Evolutionary conservation across 2,888 invertebrate species (phyloP).

Genomic region (Ashinkailepas kermadecensis): DNA sequence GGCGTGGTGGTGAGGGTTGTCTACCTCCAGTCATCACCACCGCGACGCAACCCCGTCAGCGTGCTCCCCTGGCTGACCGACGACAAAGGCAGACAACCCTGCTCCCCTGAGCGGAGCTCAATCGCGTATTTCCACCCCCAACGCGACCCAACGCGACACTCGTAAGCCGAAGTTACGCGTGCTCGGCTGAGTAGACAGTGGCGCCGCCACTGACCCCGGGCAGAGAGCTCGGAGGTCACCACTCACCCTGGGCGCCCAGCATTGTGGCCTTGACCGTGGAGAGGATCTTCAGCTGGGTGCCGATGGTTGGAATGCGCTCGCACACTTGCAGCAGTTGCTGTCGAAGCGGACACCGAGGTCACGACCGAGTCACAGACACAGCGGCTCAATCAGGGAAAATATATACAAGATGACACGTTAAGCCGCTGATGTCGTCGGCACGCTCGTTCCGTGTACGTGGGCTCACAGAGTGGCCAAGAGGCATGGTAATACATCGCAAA

Average conservation of each 20-base stretch:
- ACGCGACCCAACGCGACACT: background rate
- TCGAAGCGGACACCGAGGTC: background rate
- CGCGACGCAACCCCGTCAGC: background rate
- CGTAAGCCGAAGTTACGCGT: background rate
- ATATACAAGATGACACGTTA: no score
- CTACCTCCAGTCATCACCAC: no score
- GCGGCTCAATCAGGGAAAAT: no score
- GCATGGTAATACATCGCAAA: no score
- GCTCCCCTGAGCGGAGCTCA: background rate
- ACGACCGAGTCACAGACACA: no score
- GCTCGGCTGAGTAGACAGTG: background rate
- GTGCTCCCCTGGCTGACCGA: background rate
- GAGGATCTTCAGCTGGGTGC: constrained; percentile 28
- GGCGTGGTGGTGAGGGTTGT: no score
- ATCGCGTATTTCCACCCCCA: background rate
- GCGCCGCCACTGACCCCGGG: background rate
- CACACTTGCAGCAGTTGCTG: constrained; percentile 26
- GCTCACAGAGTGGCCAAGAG: no score
- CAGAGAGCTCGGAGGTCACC: background rate
- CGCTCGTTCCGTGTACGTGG: no score
- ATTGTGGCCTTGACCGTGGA: constrained; percentile 29
- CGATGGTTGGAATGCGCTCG: constrained; percentile 28
- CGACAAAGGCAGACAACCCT: background rate
- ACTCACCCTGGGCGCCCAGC: constrained; percentile 24
- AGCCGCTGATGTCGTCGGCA: no score